phyloP scores from a whole-genome alignment of 53 echinoderm and acorn worm species.

The Echinarachnius parma region DNA sequence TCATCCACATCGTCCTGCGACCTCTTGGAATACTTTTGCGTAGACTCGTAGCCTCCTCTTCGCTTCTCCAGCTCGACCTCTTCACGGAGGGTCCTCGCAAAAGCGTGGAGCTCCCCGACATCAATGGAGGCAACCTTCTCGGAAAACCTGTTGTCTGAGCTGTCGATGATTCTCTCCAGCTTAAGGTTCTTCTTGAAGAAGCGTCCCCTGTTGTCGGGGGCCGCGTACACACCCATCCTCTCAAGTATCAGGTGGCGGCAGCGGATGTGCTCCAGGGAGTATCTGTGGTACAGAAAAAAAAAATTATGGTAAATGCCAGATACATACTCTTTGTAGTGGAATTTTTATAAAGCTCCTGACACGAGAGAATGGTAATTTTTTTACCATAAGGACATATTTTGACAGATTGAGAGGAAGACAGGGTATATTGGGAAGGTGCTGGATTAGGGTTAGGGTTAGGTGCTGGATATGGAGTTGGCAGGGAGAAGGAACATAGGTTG shows the following conservation, averaged over 20 bases:
- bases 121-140: slow-evolving; percentile 46
- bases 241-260: slow-evolving; percentile 72
- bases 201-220: slow-evolving; percentile 68
- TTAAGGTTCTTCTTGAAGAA: slow-evolving; percentile 59
- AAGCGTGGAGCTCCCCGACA: slow-evolving; percentile 57
- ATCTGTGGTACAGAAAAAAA: too few species aligned
- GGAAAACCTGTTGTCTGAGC: slow-evolving; percentile 64
- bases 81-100: slow-evolving; percentile 46
- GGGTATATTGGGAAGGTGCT: too few species aligned
- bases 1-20: slow-evolving; percentile 14
- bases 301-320: too few species aligned
- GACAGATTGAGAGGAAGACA: too few species aligned
- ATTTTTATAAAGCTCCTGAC: too few species aligned
- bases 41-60: background rate
- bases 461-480: too few species aligned
- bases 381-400: too few species aligned
- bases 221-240: slow-evolving; percentile 69
- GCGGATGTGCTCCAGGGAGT: slow-evolving; percentile 70
- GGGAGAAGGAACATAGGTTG: too few species aligned
- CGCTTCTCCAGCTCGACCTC: slow-evolving; percentile 28
- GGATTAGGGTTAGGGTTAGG: too few species aligned
- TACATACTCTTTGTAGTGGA: too few species aligned
- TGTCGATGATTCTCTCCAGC: slow-evolving; percentile 66
- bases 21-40: too few species aligned
- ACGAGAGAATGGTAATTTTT: too few species aligned